These are phyloP conservation scores for Cecidostiba fungosa DNA, from an alignment of 2,888 invertebrate genomes.

Conservation along the genomic window DNA sequence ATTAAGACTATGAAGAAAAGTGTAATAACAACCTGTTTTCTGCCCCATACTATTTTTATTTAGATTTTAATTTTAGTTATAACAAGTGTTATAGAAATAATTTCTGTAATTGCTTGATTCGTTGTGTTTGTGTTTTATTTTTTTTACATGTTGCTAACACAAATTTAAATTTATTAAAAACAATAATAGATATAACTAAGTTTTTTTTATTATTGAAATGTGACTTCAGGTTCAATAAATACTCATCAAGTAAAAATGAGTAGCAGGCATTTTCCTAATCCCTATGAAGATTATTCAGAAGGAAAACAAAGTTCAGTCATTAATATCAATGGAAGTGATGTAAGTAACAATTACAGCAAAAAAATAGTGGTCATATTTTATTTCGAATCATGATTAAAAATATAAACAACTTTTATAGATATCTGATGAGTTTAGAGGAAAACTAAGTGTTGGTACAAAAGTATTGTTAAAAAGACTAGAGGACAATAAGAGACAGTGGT, in stretches of 20 bases:
- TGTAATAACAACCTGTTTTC: constrained; percentile 87
- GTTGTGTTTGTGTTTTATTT: constrained; percentile 62
- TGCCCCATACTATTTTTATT: constrained; percentile 85
- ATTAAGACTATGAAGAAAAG: constrained; percentile 86
- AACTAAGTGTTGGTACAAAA: constrained; percentile 79
- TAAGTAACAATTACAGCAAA: constrained; percentile 48
- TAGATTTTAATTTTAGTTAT: constrained; percentile 77
- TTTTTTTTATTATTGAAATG: constrained; percentile 13
- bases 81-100: constrained; percentile 19
- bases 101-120: constrained; percentile 51
- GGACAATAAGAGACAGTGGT: constrained; percentile 80
- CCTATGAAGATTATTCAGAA: constrained; percentile 67
- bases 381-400: constrained; percentile 39
- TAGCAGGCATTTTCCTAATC: constrained; percentile 68
- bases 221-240: constrained; percentile 31
- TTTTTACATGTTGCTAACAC: not conserved
- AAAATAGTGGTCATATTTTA: not conserved
- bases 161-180: constrained; percentile 1
- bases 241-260: constrained; percentile 56
- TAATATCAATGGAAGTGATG: constrained; percentile 63
- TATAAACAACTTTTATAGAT: constrained; percentile 79
- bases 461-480: constrained; percentile 79
- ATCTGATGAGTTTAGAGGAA: constrained; percentile 80
- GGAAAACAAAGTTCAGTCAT: constrained; percentile 57
- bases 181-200: not conserved